These are phyloP conservation scores for Lethenteron reissneri DNA, from an alignment of 2,113 vertebrate species.

Conservation along the genomic window DNA sequence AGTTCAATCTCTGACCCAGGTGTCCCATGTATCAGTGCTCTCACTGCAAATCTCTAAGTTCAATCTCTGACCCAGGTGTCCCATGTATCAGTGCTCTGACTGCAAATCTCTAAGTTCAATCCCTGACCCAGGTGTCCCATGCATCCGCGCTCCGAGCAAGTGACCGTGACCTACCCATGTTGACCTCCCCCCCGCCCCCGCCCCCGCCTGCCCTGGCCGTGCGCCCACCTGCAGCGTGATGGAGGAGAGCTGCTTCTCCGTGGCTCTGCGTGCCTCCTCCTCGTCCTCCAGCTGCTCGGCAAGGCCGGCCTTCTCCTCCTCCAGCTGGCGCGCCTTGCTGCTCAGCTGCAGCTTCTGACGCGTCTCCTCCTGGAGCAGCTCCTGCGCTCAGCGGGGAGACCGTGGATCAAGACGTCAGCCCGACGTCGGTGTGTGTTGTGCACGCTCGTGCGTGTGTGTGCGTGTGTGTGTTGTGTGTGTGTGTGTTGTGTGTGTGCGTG, in stretches of 20 bases:
- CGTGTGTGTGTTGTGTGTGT: neutral
- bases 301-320: constrained; percentile 39
- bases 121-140: no score
- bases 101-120: no score
- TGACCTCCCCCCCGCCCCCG: no score
- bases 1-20: no score
- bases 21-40: neutral
- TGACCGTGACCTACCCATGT: neutral
- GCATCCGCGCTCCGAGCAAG: no score
- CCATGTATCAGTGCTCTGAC: no score
- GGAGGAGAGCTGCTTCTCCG: constrained; percentile 33
- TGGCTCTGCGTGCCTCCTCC: constrained; percentile 27
- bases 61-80: no score
- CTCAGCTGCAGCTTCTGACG: constrained; percentile 44
- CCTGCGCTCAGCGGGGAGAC: constrained; percentile 20
- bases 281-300: constrained; percentile 59
- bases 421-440: no score
- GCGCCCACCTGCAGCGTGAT: constrained; percentile 37
- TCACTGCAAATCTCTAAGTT: neutral
- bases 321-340: constrained; percentile 38
- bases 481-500: neutral
- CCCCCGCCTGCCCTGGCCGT: no score
- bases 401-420: no score
- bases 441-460: neutral
- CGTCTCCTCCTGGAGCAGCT: constrained; percentile 52